Evolutionary conservation across 2,797 vertebrate genomes (phyloP).

Genomic region (Loriculus beryllinus): DNA sequence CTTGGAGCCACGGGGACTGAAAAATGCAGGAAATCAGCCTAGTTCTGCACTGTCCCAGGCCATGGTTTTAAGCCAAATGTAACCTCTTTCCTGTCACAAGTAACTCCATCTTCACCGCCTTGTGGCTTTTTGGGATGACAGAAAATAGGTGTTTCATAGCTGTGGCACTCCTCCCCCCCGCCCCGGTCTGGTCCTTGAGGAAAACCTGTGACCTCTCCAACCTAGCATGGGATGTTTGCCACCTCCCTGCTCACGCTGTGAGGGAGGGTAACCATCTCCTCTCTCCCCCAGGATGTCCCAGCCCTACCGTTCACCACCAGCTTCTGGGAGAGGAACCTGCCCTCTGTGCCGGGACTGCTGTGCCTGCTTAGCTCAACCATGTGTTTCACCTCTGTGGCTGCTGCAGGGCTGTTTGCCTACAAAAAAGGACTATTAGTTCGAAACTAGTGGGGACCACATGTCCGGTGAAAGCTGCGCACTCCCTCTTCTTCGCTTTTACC

Average conservation of each 20-base stretch:
- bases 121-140: neutral
- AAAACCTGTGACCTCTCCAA: neutral
- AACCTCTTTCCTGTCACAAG: neutral
- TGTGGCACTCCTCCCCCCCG: neutral
- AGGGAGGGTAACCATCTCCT: neutral
- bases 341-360: conserved; percentile 70
- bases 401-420: conserved; percentile 39
- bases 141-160: neutral
- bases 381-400: conserved; percentile 61
- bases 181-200: rapidly evolving
- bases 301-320: conserved; percentile 63
- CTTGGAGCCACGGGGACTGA: neutral
- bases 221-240: rapidly evolving
- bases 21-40: neutral
- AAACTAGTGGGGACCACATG: neutral
- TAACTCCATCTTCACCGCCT: neutral
- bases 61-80: neutral
- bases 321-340: conserved; percentile 79
- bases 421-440: conserved; percentile 61
- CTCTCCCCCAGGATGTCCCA: conserved; percentile 74
- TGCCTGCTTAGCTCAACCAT: conserved; percentile 68
- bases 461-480: neutral
- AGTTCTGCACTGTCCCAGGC: neutral
- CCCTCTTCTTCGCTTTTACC: neutral
- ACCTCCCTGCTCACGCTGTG: rapidly evolving